These are phyloP conservation scores for Brachyptera putata DNA, from an alignment of 2,888 invertebrate genomes.

Conservation along the genomic window DNA sequence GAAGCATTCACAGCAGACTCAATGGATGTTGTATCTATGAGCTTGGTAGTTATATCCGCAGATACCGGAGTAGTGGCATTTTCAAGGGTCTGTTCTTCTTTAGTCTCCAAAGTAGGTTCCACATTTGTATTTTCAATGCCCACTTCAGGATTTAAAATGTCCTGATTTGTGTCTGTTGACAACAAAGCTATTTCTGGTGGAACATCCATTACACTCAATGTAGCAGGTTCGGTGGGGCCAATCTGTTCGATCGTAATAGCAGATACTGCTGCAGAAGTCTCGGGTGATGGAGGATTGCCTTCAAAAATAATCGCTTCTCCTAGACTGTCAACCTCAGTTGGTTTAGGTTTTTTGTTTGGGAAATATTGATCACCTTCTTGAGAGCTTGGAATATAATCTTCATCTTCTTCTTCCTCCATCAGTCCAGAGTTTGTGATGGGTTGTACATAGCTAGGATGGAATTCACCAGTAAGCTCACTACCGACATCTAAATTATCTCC, in stretches of 20 bases:
- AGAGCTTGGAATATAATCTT: slow-evolving; percentile 31
- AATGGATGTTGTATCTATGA: neutral
- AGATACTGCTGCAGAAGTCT: slow-evolving; percentile 5
- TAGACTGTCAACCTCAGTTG: neutral
- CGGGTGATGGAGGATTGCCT: neutral
- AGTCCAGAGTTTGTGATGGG: neutral
- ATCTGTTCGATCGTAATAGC: slow-evolving; percentile 8
- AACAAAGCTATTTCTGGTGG: neutral
- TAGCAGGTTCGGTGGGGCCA: neutral
- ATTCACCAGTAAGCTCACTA: neutral
- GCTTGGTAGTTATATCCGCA: neutral
- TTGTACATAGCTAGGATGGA: neutral
- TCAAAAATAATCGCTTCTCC: no score
- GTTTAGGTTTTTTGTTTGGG: slow-evolving; percentile 33
- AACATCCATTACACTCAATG: neutral
- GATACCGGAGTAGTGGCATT: neutral
- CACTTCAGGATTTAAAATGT: neutral
- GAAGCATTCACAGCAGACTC: neutral
- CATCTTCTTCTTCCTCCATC: slow-evolving; percentile 26
- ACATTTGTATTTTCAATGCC: neutral
- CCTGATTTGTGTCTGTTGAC: neutral
- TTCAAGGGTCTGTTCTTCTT: neutral
- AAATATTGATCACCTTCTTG: slow-evolving; percentile 35
- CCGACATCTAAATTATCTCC: neutral
- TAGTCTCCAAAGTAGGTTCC: neutral